These are phyloP conservation scores for Macrochelys suwanniensis DNA, from an alignment of 2,797 vertebrate genomes.

Conservation along the genomic window DNA sequence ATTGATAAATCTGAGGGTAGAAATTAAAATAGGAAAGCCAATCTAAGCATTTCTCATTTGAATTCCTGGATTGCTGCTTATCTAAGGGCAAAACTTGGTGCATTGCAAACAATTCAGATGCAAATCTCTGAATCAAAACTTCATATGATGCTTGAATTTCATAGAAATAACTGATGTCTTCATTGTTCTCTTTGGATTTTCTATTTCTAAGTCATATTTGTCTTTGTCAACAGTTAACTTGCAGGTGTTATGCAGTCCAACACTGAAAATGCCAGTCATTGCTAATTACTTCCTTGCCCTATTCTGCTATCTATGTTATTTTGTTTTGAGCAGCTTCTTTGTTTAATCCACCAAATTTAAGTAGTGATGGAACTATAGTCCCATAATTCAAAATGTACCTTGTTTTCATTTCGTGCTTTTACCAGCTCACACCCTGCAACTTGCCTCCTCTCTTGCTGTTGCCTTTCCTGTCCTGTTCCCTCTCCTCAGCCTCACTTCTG, in stretches of 20 bases:
- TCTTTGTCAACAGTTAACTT: not conserved
- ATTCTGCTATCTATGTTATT: not conserved
- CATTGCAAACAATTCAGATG: slow-evolving; percentile 30
- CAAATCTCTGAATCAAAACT: slow-evolving; percentile 31
- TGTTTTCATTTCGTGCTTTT: not conserved
- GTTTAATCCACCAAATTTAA: not conserved
- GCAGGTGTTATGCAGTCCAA: not conserved
- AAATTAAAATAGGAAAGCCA: not conserved
- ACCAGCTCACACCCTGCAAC: fast-evolving
- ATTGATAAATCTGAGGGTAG: not conserved
- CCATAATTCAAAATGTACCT: not conserved
- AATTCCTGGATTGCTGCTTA: slow-evolving; percentile 33
- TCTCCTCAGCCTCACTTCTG: not conserved
- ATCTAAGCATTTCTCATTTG: not conserved
- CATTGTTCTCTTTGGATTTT: not conserved
- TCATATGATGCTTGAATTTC: no score
- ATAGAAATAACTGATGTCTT: no score
- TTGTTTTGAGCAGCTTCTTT: not conserved
- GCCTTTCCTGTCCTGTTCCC: not conserved
- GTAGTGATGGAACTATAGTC: not conserved
- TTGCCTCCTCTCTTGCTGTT: not conserved
- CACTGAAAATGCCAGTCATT: not conserved
- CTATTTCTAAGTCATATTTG: not conserved
- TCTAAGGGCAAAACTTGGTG: slow-evolving; percentile 11
- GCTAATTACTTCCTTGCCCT: not conserved